Conservation (phyloP, 2,113 vertebrate species). For the Electrona antarctica region DNA sequence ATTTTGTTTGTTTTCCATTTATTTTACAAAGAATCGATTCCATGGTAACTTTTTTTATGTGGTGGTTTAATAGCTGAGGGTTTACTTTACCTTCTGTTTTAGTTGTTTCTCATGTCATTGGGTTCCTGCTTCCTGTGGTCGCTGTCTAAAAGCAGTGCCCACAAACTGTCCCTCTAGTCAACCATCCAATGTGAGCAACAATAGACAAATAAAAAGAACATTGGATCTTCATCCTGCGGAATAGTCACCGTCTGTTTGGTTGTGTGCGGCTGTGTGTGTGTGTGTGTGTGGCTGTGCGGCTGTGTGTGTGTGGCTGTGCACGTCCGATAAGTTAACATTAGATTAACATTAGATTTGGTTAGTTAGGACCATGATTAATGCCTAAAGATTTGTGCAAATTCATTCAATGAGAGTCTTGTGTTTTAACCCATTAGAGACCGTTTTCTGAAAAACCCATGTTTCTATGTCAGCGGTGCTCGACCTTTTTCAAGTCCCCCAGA, state of each 20-base stretch:
- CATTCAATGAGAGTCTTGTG: too few species aligned
- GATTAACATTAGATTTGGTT: not conserved
- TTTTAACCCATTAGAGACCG: too few species aligned
- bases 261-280: slow-evolving; percentile 9
- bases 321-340: not conserved
- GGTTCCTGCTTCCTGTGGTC: slow-evolving; percentile 56
- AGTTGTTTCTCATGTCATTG: slow-evolving; percentile 44
- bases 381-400: too few species aligned
- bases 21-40: slow-evolving; percentile 25
- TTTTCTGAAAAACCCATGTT: too few species aligned
- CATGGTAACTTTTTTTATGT: slow-evolving; percentile 59
- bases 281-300: not conserved
- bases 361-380: too few species aligned
- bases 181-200: slow-evolving; percentile 64
- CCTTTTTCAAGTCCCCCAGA: too few species aligned
- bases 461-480: too few species aligned
- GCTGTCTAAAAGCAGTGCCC: slow-evolving; percentile 51
- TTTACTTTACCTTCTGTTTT: slow-evolving; percentile 11
- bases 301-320: not conserved
- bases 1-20: slow-evolving; percentile 34
- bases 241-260: slow-evolving; percentile 1
- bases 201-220: slow-evolving; percentile 74
- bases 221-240: slow-evolving; percentile 48
- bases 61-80: not conserved
- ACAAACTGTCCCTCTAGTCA: slow-evolving; percentile 62